Percentiles rank a stretch among this genome's conserved stretches.
These are phyloP conservation scores for Drosophila melanica DNA, from an alignment of 1,140 invertebrate species.

Conservation along the genomic window DNA sequence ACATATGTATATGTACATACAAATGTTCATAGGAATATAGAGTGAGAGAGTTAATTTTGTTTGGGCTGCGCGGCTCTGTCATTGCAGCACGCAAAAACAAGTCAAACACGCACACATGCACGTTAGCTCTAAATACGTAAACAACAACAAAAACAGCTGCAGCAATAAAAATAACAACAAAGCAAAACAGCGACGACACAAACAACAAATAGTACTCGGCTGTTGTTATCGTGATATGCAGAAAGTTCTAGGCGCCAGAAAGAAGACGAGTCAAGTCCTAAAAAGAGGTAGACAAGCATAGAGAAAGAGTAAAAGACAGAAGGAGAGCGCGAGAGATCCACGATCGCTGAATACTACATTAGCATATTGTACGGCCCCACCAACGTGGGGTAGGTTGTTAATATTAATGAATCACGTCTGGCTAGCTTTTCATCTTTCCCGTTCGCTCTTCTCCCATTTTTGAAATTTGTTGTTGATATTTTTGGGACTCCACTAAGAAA, in stretches of 20 bases:
- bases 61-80: conserved; percentile 29
- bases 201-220: conserved; percentile 19
- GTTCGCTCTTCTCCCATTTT: neutral
- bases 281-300: conserved; percentile 15
- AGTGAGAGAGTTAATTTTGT: conserved; percentile 15
- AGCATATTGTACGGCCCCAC: conserved; percentile 42
- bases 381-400: conserved; percentile 75
- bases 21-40: conserved; percentile 3
- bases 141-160: conserved; percentile 70
- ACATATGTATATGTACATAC: neutral
- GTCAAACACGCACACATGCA: conserved; percentile 32
- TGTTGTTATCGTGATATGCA: conserved; percentile 47
- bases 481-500: conserved; percentile 6
- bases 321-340: neutral
- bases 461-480: conserved; percentile 14
- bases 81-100: conserved; percentile 66
- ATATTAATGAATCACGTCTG: conserved; percentile 55
- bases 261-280: conserved; percentile 9
- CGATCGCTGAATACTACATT: conserved; percentile 62
- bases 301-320: neutral
- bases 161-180: conserved; percentile 72
- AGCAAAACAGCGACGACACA: conserved; percentile 42
- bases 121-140: conserved; percentile 63
- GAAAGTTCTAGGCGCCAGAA: conserved; percentile 55
- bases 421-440: conserved; percentile 16